These are phyloP conservation scores for Rhynchomys soricoides DNA, from an alignment of 2,113 vertebrate species.

Conservation along the genomic window DNA sequence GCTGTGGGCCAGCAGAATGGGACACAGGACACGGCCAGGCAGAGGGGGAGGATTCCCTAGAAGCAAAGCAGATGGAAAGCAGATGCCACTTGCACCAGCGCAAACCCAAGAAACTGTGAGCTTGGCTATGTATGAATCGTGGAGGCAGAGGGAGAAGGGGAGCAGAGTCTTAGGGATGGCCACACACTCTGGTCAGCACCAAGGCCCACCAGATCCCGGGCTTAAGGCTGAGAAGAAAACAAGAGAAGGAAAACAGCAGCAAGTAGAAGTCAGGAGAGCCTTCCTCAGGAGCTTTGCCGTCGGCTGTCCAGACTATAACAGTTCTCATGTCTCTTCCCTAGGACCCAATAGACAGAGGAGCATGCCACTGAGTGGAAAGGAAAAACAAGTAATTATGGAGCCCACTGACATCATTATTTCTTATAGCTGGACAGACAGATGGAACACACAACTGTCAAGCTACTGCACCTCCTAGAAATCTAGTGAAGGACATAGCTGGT, in stretches of 20 bases:
- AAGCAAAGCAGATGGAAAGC: not conserved
- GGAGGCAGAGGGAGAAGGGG: not conserved
- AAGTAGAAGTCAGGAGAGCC: not conserved
- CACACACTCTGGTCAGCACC: not conserved
- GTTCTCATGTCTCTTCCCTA: not conserved
- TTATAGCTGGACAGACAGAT: not conserved
- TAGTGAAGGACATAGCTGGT: not conserved
- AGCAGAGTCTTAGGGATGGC: too few relatives aligned
- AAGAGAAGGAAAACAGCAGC: not conserved
- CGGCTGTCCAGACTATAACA: not conserved
- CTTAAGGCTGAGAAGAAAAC: not conserved
- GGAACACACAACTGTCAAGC: not conserved
- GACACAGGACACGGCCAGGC: accelerated
- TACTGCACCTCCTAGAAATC: too few relatives aligned
- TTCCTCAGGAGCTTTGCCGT: not conserved
- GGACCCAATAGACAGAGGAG: not conserved
- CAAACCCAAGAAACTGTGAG: too few relatives aligned
- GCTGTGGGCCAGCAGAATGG: accelerated
- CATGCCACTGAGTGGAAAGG: not conserved
- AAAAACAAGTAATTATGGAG: too few relatives aligned
- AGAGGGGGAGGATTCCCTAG: not conserved
- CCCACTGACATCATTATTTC: not conserved
- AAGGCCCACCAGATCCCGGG: too few relatives aligned
- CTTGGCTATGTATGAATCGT: not conserved
- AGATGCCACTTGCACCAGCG: not conserved